Evolutionary conservation across 2,113 vertebrate species (phyloP), one percentile per base, ranked within the genome.

Genomic region (Pycnonotus jocosus): DNA sequence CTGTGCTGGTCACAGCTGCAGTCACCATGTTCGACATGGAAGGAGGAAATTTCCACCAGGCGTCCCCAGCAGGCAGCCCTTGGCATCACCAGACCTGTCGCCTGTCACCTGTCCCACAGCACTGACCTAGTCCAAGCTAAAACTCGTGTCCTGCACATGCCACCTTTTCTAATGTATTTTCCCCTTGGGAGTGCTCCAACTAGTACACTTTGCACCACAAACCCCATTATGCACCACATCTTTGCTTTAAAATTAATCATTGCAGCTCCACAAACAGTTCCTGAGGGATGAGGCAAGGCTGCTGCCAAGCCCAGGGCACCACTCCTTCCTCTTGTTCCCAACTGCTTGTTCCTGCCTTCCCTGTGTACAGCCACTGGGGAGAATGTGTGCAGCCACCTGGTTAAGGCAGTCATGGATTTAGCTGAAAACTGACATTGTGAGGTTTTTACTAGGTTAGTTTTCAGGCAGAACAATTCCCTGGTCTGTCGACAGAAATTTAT

Each of bases 81-180:
- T 4, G 1, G 28, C 30, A 33, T 50, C 80, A 79, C 70, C 61
- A 74, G 61, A 42, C 25, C 12, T 58, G 70, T 88, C 53, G 47
- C 48, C 66, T 56, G 70, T 88, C 53, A 51, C 48, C 66, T 56
- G 72, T 62, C 57, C 53, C 62, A 35, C 48, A 56, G 71, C n/a
- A 21, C 57, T 35, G 38, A 35, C 33, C 20, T 27, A 30, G 10
- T 73, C 47, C 79, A 54, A 56, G 51, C 38, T 68, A 17, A 72
- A 45, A 44, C 27, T 33, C 0, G 0, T 60, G 57, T 82, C 65
- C 54, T 58, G 50, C 24, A 30, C 35, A 51, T 0, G 0, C 5
- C 61, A 12, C 16, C 27, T 69, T 81, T 73, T 42, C 35, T n/a
- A 33, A 42, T 23, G 5, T 2, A 5, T 38, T 81, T 89, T 87